Conservation (phyloP, 2,888 invertebrate genomes). For the Ormyrus rosae region DNA sequence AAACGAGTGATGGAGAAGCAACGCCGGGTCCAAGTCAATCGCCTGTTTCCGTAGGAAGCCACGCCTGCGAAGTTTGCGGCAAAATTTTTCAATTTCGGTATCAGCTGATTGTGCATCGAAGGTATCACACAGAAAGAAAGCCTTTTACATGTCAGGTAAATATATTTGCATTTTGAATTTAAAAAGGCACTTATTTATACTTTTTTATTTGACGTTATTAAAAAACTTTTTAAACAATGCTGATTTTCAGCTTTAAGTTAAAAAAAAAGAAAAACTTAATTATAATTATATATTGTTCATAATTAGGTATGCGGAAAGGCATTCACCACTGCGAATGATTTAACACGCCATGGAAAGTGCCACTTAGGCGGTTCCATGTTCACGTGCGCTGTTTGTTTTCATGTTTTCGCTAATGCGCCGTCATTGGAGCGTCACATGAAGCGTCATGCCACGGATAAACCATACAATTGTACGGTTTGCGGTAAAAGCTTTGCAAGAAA, state of each 20-base stretch:
- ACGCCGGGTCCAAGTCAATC: constrained; percentile 78
- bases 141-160: constrained; percentile 84
- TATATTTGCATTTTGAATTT: constrained; percentile 3
- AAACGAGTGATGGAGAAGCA: constrained; percentile 72
- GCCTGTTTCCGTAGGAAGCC: constrained; percentile 80
- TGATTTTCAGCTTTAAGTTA: too few species aligned
- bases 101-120: constrained; percentile 90
- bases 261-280: too few species aligned
- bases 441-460: constrained; percentile 88
- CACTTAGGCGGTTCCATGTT: constrained; percentile 88
- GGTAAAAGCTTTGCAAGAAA: constrained; percentile 92
- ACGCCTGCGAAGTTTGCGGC: constrained; percentile 90
- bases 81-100: constrained; percentile 92
- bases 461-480: constrained; percentile 90
- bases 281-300: too few species aligned
- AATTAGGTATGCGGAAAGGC: constrained; percentile 89
- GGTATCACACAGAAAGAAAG: constrained; percentile 91
- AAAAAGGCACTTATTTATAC: not conserved
- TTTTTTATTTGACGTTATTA: too few species aligned
- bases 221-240: too few species aligned
- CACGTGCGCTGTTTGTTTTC: constrained; percentile 84
- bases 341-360: constrained; percentile 89
- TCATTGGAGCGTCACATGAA: constrained; percentile 85
- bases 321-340: constrained; percentile 87
- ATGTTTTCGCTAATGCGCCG: constrained; percentile 85